phyloP scores from a whole-genome alignment of 2,113 vertebrate genomes.

The Microtus oregoni region DNA sequence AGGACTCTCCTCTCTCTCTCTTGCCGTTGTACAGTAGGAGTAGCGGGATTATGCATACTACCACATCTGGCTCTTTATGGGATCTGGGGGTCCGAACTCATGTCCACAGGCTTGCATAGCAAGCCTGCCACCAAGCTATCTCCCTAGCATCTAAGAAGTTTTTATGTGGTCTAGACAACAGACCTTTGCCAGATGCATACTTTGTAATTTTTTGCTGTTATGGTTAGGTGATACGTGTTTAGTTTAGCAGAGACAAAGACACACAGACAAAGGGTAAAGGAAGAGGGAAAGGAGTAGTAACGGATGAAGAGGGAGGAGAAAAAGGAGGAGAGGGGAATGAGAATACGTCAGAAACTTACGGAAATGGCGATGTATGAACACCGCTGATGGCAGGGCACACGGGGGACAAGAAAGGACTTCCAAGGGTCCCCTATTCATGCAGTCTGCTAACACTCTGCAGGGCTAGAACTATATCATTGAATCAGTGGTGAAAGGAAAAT shows the following conservation, averaged over 20 bases:
- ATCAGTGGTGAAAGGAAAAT: not conserved
- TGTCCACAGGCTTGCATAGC: not conserved
- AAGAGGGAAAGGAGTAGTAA: not conserved
- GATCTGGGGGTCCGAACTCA: not conserved
- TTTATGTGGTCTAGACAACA: not conserved
- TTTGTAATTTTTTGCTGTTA: not conserved
- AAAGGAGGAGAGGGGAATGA: not conserved
- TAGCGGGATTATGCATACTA: not conserved
- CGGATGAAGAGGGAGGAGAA: not conserved
- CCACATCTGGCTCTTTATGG: not conserved
- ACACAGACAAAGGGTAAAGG: not conserved
- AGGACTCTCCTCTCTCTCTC: not conserved
- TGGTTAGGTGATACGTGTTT: slow-evolving; percentile 2
- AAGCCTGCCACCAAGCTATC: not conserved
- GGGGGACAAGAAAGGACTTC: not conserved
- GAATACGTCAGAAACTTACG: not conserved
- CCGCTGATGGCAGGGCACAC: not conserved
- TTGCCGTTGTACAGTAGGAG: not conserved
- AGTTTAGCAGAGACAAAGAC: not conserved
- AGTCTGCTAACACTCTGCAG: not conserved
- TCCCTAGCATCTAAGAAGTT: not conserved
- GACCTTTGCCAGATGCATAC: not conserved
- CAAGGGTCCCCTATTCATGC: not conserved
- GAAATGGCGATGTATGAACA: not conserved
- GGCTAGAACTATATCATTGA: not conserved